phyloP scores from a whole-genome alignment of 2,888 invertebrate species.

The Dasysyrphus tricinctus region DNA sequence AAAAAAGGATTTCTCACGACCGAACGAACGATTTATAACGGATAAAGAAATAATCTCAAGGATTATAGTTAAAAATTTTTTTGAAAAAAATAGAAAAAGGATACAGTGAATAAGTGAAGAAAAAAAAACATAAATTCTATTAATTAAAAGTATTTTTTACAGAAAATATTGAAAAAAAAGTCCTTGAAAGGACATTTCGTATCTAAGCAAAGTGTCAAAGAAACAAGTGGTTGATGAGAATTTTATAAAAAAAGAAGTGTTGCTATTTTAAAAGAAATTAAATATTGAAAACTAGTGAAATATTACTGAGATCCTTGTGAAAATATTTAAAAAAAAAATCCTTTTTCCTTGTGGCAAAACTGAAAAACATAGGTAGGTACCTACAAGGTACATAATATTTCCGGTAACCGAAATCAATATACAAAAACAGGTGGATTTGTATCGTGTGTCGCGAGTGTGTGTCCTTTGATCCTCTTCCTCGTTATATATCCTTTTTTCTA shows the following conservation, averaged over 20 bases:
- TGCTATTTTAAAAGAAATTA: conserved; percentile 1
- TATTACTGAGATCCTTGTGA: not conserved
- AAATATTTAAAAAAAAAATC: not conserved
- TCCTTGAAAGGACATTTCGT: conserved; percentile 40
- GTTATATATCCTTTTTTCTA: conserved; percentile 14
- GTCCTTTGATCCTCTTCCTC: conserved; percentile 18
- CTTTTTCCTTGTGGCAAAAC: conserved; percentile 17
- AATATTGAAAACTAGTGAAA: conserved; percentile 11
- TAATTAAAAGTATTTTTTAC: conserved; percentile 3
- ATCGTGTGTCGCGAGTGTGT: conserved; percentile 8
- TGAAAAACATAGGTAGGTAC: conserved; percentile 14
- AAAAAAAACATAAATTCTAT: conserved; percentile 18
- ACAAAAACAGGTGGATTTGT: conserved; percentile 63
- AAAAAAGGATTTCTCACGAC: conserved; percentile 60
- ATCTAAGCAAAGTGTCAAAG: not conserved
- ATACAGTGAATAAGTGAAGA: conserved; percentile 55
- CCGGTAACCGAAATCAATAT: conserved; percentile 35
- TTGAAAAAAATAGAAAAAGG: conserved; percentile 26
- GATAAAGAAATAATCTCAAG: conserved; percentile 32
- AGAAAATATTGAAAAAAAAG: conserved; percentile 19
- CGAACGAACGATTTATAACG: conserved; percentile 9
- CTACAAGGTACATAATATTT: conserved; percentile 25
- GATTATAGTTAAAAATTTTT: conserved; percentile 22
- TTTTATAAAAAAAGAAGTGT: conserved; percentile 8
- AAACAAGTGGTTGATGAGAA: conserved; percentile 71